Evolutionary conservation across 2,888 invertebrate genomes (phyloP), one percentile per base, ranked within the genome.

Genomic region (Rhingia rostrata): DNA sequence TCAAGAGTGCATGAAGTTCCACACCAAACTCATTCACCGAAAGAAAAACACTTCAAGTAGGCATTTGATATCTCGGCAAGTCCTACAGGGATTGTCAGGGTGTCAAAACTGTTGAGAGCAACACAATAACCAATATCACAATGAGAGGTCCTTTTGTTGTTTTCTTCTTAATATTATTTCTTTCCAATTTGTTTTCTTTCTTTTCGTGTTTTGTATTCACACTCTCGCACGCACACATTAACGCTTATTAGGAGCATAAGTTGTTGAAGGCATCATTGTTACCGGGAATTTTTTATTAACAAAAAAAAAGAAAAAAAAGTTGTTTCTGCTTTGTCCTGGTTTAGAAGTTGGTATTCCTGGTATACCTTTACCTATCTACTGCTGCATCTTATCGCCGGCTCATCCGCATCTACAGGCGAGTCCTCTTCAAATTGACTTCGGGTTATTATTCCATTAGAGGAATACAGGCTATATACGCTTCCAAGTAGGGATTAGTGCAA

Each of bases 381-480:
- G 22, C 22, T 22, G 22, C 22, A 22, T 22, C 22, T 22, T 22
- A 22, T 22, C 22, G 22, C 2, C 22, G 22, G 1, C 2, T 12
- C 12, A 35, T 49, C 39, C 14, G 45, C n/a, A 69, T 32, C 53
- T 54, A 45, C 39, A 33, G 61, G 60, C 47, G 47, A 69, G 54
- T 61, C 77, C 66, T 61, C 82, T 77, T 78, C 53, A 82, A 75
- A 72, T 82, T 82, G 78, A 82, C 78, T 82, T 66, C 22, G 41
- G 54, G 39, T 35, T 82, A 82, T 72, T 82, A 77, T 77, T 67
- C 72, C 54, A 77, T 82, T 82, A 77, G 53, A 49, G 6, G 58
- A 51, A 75, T 39, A 43, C 10, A 32, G 33, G 33, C 12, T 12
- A 6, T 10, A 14, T 43, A 61, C 9, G 4, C 7, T 10, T 47